Evolutionary conservation across 2,113 vertebrate genomes (phyloP).

Genomic region (Pseudopodoces humilis): DNA sequence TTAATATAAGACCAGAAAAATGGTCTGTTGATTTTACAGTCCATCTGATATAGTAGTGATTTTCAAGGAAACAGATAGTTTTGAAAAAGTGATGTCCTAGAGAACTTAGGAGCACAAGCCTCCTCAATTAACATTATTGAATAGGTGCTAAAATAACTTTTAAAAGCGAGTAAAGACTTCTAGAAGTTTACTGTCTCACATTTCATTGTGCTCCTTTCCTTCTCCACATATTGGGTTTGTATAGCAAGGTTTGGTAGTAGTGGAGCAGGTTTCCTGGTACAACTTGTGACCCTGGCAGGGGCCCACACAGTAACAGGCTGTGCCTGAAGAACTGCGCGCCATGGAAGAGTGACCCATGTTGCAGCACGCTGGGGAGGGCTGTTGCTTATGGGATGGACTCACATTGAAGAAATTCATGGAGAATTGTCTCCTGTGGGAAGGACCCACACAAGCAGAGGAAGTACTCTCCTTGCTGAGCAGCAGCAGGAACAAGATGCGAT

Average conservation of each 20-base stretch:
- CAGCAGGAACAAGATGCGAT: neutral
- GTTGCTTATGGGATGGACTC: neutral
- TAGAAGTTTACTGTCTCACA: neutral
- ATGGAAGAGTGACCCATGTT: rapidly evolving
- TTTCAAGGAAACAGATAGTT: neutral
- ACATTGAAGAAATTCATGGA: neutral
- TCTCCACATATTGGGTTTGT: neutral
- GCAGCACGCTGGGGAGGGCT: neutral
- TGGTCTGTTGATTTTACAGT: neutral
- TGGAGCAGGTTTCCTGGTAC: neutral
- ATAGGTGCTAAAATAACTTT: neutral
- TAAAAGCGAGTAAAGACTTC: neutral
- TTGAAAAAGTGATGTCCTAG: neutral
- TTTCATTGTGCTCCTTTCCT: neutral
- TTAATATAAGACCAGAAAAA: neutral
- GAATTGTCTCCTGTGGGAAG: neutral
- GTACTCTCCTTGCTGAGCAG: neutral
- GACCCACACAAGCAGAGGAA: neutral
- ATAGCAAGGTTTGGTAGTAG: neutral
- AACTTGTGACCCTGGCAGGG: too few relatives aligned
- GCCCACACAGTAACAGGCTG: neutral
- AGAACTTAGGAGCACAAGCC: neutral
- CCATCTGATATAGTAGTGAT: neutral
- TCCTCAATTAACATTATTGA: neutral
- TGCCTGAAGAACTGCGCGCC: neutral